Evolutionary conservation across 2,113 vertebrate genomes (phyloP).

Genomic region (Caranx melampygus): DNA sequence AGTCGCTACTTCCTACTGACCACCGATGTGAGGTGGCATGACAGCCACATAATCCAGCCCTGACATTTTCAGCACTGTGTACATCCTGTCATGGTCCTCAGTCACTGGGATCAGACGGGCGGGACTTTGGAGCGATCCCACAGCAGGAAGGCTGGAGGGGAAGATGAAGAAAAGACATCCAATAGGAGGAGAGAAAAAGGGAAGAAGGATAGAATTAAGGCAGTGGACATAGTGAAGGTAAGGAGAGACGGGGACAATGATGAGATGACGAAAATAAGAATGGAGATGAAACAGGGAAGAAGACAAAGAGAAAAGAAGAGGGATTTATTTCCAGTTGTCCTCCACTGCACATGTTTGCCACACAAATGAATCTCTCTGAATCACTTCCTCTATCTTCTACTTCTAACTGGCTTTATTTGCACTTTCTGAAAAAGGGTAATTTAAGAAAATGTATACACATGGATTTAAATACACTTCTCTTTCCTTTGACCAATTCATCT

Average conservation of each 20-base stretch:
- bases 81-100: slow-evolving; percentile 91
- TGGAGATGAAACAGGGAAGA: neutral
- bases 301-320: neutral
- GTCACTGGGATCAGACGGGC: slow-evolving; percentile 85
- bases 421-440: neutral
- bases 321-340: neutral
- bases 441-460: neutral
- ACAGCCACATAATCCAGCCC: slow-evolving; percentile 90
- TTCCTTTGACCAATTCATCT: too few species aligned
- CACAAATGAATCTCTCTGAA: neutral
- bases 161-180: neutral
- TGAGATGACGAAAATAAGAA: slow-evolving; percentile 63
- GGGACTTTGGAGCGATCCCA: slow-evolving; percentile 93
- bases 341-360: neutral
- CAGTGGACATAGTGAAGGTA: slow-evolving; percentile 49
- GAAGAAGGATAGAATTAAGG: slow-evolving; percentile 10
- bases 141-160: slow-evolving; percentile 87
- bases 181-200: neutral
- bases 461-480: neutral
- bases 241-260: slow-evolving; percentile 61
- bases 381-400: too few species aligned
- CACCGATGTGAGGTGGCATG: slow-evolving; percentile 92
- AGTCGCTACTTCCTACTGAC: slow-evolving; percentile 64
- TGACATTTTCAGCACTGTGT: slow-evolving; percentile 84
- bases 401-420: too few species aligned